Evolutionary conservation across 2,113 vertebrate species (phyloP).

Genomic region (Nothobranchius furzeri): DNA sequence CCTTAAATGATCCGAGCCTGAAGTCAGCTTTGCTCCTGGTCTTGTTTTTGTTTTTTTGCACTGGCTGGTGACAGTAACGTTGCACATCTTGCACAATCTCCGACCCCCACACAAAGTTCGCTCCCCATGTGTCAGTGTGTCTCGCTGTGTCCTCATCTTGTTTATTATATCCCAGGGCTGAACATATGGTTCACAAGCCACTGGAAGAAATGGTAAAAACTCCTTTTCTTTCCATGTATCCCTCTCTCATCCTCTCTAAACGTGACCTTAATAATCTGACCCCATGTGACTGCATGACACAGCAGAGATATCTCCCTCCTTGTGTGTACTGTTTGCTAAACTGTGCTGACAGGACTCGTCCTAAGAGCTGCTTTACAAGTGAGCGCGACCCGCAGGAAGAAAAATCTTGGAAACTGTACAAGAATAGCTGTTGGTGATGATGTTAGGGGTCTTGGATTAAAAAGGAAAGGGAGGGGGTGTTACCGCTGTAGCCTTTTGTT

Average conservation of each 20-base stretch:
- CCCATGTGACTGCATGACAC: conserved; percentile 43
- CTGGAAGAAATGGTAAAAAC: conserved; percentile 57
- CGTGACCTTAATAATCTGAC: conserved; percentile 64
- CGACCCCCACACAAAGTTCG: conserved; percentile 33
- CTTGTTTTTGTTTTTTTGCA: neutral
- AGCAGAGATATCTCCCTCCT: conserved; percentile 34
- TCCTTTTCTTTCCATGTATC: conserved; percentile 21
- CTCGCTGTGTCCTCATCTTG: conserved; percentile 37
- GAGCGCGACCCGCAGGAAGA: neutral
- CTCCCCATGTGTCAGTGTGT: conserved; percentile 29
- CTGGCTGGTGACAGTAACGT: conserved; percentile 3
- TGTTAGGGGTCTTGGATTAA: conserved; percentile 13
- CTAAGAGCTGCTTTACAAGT: conserved; percentile 19
- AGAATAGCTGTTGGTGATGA: conserved; percentile 20
- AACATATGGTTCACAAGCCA: conserved; percentile 57
- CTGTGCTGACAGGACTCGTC: conserved; percentile 34
- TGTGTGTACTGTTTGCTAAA: conserved; percentile 23
- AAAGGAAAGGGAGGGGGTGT: neutral
- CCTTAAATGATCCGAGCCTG: too few species aligned
- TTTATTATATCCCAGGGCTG: conserved; percentile 58
- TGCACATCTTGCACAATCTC: conserved; percentile 32
- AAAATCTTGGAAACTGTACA: conserved; percentile 9
- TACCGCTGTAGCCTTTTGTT: conserved; percentile 1
- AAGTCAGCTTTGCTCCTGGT: too few species aligned
- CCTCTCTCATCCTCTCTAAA: conserved; percentile 31